Percentiles rank a stretch among this genome's conserved stretches.
Conservation (phyloP, 1,140 invertebrate species). For the Caerostris darwini region DNA sequence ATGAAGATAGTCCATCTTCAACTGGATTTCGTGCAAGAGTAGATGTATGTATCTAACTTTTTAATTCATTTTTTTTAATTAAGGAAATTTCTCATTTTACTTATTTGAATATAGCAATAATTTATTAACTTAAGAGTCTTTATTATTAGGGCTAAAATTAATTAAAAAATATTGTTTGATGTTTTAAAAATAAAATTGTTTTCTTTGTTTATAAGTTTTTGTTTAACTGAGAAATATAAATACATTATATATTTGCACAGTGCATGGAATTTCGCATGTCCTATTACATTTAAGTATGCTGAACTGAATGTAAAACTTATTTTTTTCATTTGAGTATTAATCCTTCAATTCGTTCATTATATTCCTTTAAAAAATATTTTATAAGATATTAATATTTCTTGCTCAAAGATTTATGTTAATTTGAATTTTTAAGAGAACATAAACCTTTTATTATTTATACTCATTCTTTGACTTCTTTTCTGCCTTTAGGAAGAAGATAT, state of each 20-base stretch:
- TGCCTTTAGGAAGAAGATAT: constrained; percentile 80
- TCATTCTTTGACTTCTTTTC: background rate
- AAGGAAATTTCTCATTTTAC: background rate
- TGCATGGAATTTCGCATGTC: no score
- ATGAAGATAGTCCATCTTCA: constrained; percentile 79
- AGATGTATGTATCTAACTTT: constrained; percentile 53
- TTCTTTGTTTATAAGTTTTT: no score
- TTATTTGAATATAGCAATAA: background rate
- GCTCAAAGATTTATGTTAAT: background rate
- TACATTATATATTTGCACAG: no score
- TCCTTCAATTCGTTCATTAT: no score
- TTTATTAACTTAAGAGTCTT: background rate
- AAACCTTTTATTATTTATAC: background rate
- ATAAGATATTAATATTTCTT: background rate
- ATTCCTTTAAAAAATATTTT: no score
- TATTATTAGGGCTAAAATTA: no score
- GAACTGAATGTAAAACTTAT: no score
- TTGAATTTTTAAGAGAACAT: background rate
- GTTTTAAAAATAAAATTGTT: no score
- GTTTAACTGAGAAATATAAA: no score
- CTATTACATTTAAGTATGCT: no score
- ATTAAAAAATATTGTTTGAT: no score
- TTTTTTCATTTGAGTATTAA: no score
- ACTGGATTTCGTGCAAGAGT: constrained; percentile 79
- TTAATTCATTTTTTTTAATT: constrained; percentile 17